Evolutionary conservation across 2,113 vertebrate genomes (phyloP), one percentile per base, ranked within the genome.

Genomic region (Tetrax tetrax): DNA sequence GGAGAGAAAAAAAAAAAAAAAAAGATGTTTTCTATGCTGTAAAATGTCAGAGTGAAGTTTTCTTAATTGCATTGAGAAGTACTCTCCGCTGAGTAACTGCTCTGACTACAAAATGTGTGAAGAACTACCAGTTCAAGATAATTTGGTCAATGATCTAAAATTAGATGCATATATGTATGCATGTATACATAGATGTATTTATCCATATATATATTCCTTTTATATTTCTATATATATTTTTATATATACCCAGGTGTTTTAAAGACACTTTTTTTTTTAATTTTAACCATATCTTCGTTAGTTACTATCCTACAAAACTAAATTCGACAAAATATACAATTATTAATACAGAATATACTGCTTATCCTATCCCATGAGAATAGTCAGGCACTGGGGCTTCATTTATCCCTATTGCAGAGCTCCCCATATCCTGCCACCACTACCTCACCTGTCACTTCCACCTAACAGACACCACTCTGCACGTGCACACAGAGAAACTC

Each of bases 401-500:
- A 64, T 84, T 81, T 84, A 60, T 59, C 1, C 0, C 7, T 90
- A 12, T 19, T 71, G 38, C 24, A 75, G 35, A 50, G 38, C 48
- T 18, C 50, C 47, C 35, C 57, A 4, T 4, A 71, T 41, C 5
- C 12, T n/a, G 27, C 43, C 45, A 29, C 21, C 41, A 5, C 22
- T 66, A 25, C 76, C 76, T 87, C 82, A 94, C 83, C 70, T 90
- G 83, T 92, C 83, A 94, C 57, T 95, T 94, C 77, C 57, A 82
- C 61, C 93, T 89, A 89, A 38, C 63, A 93, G 79, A 53, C 28
- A 48, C 41, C 83, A 69, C 68, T 61, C 90, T 85, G 47, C 78
- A 75, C 54, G 88, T 0, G 6, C 80, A 86, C 83, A 21, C 59
- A 64, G 38, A 83, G 83, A 96, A 94, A 92, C 64, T 88, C 75